Conservation (phyloP, 2,797 vertebrate genomes). For the Oreonectes daqikongensis region DNA sequence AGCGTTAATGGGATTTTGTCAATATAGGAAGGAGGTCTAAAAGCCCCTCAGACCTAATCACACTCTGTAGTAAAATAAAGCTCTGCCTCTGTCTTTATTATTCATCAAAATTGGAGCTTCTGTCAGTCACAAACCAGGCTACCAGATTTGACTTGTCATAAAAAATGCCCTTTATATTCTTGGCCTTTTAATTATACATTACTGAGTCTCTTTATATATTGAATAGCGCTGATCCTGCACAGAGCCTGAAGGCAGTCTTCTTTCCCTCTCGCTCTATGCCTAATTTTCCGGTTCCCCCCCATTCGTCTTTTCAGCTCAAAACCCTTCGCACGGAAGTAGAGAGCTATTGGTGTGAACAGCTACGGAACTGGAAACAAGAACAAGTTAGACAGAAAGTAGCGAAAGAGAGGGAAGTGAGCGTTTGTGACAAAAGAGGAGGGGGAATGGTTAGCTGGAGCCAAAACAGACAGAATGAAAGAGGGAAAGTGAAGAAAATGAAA, state of each 20-base stretch:
- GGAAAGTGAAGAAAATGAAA: constrained; percentile 45
- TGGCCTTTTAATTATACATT: constrained; percentile 57
- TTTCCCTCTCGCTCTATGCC: constrained; percentile 21
- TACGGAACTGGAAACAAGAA: constrained; percentile 26
- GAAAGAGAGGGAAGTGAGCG: constrained; percentile 32
- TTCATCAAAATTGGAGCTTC: constrained; percentile 63
- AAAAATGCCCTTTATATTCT: constrained; percentile 61
- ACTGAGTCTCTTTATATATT: constrained; percentile 61
- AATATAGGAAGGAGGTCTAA: constrained; percentile 26
- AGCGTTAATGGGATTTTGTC: constrained; percentile 28
- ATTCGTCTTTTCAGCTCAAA: constrained; percentile 31
- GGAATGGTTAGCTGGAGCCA: constrained; percentile 3
- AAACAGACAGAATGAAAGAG: constrained; percentile 28
- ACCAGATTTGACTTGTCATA: constrained; percentile 52
- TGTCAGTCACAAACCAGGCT: constrained; percentile 48
- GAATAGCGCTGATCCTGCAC: constrained; percentile 59
- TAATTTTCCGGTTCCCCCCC: constrained; percentile 50
- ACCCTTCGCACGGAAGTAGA: constrained; percentile 42
- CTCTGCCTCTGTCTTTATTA: constrained; percentile 55
- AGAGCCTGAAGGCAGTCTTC: constrained; percentile 53
- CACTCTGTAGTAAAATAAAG: constrained; percentile 58
- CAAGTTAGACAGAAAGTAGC: constrained; percentile 33
- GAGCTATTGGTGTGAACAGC: constrained; percentile 39
- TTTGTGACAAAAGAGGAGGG: constrained; percentile 17
- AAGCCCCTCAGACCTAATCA: constrained; percentile 49